Evolutionary conservation across 2,113 vertebrate species (phyloP), one percentile per base, ranked within the genome.

Genomic region (Salvelinus fontinalis): DNA sequence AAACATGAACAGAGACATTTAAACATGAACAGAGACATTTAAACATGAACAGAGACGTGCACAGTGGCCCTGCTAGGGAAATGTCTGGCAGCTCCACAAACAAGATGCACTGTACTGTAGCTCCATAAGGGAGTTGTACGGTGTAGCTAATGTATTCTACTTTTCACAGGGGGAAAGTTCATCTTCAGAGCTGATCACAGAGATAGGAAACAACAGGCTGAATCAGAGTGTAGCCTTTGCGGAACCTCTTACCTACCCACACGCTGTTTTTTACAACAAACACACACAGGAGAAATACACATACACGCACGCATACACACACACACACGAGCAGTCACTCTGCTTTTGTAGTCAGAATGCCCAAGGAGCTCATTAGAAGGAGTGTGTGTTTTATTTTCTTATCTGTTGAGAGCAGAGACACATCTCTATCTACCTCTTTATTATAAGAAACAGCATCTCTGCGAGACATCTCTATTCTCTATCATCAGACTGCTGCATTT

Each of bases 311-410:
- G 48, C 31, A 87, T 6, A 31, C 44, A 71, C 81, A 78, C 20
- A 79, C 24, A 78, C 20, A 71, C 26, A 76, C 66, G 51, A 67
- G 72, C 59, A 74, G 75, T 67, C 0, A 39, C 78, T 75, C 31
- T 66, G 71, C 75, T 71, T 24, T 24, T 75, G 74, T 18, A 59
- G 39, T 71, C 49, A 67, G 27, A 75, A 71, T 27, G 49, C 74
- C 83, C 3, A 60, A 87, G 87, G 86, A 91, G 65, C 88, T 91
- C 83, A 87, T 90, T 91, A 91, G 70, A 71, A 71, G 70, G 76
- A 31, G 39, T 67, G 27, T 67, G 67, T 67, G 75, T 59, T 69
- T n/a, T 72, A 48, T 70, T 51, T 0, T 73, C 26, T 70, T 60
- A 1, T 70, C 71, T 66, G 71, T 70, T 57, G 71, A 72, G 12